Evolutionary conservation across 1,140 invertebrate species (phyloP), one percentile per base, ranked within the genome.

Genomic region (Drosophila miranda): DNA sequence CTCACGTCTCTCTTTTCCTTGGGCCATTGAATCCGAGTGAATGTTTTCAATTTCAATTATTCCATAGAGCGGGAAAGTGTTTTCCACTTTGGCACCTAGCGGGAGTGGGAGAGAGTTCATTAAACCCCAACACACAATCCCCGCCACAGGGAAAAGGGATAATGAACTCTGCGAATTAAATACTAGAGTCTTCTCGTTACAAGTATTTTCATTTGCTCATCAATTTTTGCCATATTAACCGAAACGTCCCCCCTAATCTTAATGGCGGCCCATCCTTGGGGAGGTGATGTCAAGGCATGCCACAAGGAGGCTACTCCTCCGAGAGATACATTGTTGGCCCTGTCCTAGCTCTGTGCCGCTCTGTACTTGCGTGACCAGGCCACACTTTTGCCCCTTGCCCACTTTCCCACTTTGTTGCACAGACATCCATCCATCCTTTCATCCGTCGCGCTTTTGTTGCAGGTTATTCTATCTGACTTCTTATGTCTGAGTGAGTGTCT

Each of bases 21-120:
- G 54, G 43, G 43, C 6, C 49, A 50, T 21, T 9, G 41, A 55
- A 42, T 58, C 54, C 56, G 54, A 50, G 68, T 44, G 42, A 69
- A 79, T 83, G 70, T 79, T 83, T 83, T 84, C 81, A 81, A 77
- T 84, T 86, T 86, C 81, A 84, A 86, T 84, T 86, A 84, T 81
- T 86, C 23, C 13, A 38, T 11, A 5, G 34, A 14, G 9, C n/a
- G 23, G 41, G 51, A 44, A 75, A 81, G 67, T 72, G 56, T 43
- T 62, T 34, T 26, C 63, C 75, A 75, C 75, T 75, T 78, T 83
- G 77, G 73, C 78, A 81, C 81, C 81, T 86, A 67, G 23, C 23
- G 3, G 5, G 4, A 26, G 23, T 0, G 23, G 0, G 3, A 26
- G 68, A 41, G 58, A 79, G 81, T 84, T 84, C 82, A 84, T 86